Evolutionary conservation across 1,140 invertebrate species (phyloP), one percentile per base, ranked within the genome.

Genomic region (Cydia strobilella): DNA sequence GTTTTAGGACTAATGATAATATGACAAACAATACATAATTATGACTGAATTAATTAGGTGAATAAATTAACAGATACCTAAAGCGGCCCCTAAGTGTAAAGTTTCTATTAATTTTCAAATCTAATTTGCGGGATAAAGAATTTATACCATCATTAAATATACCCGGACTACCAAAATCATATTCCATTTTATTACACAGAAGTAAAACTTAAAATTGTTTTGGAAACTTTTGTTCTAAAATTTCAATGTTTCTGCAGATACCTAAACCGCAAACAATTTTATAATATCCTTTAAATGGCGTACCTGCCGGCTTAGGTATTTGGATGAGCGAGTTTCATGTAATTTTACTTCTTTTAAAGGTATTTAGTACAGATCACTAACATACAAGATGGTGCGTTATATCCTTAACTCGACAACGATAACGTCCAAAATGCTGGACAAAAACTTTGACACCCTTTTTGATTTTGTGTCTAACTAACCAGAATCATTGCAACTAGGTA

Each of bases 271-370:
- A 69, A 69, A 69, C 65, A 42, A 42, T 69, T 69, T 69, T 69
- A 69, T 69, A 69, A 69, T 69, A 69, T 69, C 65, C 27, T 69
- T 69, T 69, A 69, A 42, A 42, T 69, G 65, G 63, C 15, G 65
- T 31, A 69, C 27, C 54, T n/a, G 65, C 23, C 15, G 15, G 65
- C 31, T 69, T 35, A 39, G 35, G 65, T 69, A 69, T 69, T 69
- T 39, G 27, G 65, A 31, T 31, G 5, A 31, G 62, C 27, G 65
- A 69, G 31, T 42, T 69, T 69, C 13, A 18, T 69, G 31, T 69
- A 69, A 69, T 39, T 69, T 35, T 35, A 69, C 65, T 69, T n/a
- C 65, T 27, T 69, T 39, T 18, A 2, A 18, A 39, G 27, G 65
- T 69, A 39, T 69, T 69, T 39, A 39, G 20, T 18, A 54, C 20